Percentiles rank a stretch among this genome's conserved stretches.
These are phyloP conservation scores for Pterophyllum scalare DNA, from an alignment of 2,113 vertebrate species.

Conservation along the genomic window DNA sequence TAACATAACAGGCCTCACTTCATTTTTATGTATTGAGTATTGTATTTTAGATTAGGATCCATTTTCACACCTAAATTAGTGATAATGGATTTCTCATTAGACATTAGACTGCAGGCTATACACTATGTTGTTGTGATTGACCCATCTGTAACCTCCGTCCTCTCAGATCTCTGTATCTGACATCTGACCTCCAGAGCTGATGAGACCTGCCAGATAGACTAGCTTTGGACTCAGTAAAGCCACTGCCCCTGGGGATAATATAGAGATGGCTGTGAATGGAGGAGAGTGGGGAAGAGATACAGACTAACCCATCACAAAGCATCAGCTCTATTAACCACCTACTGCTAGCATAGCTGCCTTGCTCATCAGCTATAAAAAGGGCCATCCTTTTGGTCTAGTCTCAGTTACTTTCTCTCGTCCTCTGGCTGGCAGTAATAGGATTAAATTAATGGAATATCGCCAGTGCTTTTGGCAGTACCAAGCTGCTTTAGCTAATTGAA, in stretches of 20 bases:
- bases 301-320: conserved; percentile 16
- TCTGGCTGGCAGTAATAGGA: conserved; percentile 65
- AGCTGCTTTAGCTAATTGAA: conserved; percentile 72
- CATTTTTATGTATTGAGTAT: too few relatives aligned
- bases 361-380: conserved; percentile 20
- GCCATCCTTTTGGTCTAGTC: not conserved
- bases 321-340: not conserved
- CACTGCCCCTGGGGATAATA: not conserved
- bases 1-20: too few relatives aligned
- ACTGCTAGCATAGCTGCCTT: not conserved
- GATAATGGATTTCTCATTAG: not conserved
- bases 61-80: too few relatives aligned
- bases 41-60: too few relatives aligned
- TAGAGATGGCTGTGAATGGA: not conserved
- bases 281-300: not conserved
- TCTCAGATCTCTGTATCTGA: not conserved
- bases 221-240: not conserved
- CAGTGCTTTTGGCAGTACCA: conserved; percentile 53
- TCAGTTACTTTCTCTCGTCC: conserved; percentile 19
- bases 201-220: conserved; percentile 7
- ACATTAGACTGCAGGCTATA: not conserved
- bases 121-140: not conserved
- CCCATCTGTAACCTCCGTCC: conserved; percentile 9
- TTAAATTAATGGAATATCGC: conserved; percentile 76
- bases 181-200: conserved; percentile 11